These are phyloP conservation scores for Chrysomela aeneicollis DNA, from an alignment of 2,888 invertebrate species.

Conservation along the genomic window DNA sequence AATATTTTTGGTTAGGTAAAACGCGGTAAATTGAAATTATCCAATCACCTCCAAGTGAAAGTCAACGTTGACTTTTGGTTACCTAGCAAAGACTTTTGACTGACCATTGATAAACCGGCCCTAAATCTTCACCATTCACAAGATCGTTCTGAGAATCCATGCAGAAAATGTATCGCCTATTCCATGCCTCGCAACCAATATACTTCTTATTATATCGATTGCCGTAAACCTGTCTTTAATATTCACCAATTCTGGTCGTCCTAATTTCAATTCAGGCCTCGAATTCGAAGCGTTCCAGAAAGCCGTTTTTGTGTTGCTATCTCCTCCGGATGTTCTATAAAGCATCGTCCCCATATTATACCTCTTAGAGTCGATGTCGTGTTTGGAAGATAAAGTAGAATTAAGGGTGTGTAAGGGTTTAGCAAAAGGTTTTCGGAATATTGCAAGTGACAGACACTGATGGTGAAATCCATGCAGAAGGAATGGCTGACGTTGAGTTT, in stretches of 20 bases:
- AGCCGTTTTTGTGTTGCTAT: neutral
- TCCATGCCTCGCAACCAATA: neutral
- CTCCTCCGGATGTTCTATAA: neutral
- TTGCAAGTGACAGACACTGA: neutral
- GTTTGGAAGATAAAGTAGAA: neutral
- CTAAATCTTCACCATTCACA: no score
- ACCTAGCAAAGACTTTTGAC: no score
- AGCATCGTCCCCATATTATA: neutral
- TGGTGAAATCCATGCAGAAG: neutral
- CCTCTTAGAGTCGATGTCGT: neutral
- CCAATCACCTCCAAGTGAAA: no score
- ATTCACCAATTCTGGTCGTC: neutral
- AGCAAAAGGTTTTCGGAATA: neutral
- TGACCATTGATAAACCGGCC: no score
- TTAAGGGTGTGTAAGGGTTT: neutral
- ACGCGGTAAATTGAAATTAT: no score
- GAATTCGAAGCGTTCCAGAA: neutral
- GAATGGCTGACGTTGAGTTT: neutral
- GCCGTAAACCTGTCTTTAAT: neutral
- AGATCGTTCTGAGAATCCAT: neutral
- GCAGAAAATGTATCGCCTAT: neutral
- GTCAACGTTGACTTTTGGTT: no score
- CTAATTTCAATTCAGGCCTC: conserved; percentile 2
- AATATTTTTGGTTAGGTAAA: no score
- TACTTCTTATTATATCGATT: neutral